phyloP scores from a whole-genome alignment of 2,797 vertebrate species.

The Gymnoscopelus microlampas region DNA sequence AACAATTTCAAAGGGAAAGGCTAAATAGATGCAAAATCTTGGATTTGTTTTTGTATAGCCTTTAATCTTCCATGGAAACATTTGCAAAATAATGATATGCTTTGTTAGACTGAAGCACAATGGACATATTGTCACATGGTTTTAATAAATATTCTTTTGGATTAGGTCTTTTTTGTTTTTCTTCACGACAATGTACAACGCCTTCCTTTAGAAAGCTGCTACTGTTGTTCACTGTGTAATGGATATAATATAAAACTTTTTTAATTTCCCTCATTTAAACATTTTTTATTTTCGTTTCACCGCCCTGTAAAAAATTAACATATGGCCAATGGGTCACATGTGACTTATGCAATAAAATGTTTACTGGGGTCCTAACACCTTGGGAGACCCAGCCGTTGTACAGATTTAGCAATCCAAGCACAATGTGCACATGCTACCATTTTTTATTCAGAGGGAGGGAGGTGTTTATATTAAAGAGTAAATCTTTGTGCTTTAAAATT shows the following conservation, averaged over 20 bases:
- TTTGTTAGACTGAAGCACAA: constrained; percentile 87
- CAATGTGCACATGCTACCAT: constrained; percentile 95
- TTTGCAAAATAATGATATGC: constrained; percentile 44
- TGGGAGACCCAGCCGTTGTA: constrained; percentile 86
- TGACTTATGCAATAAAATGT: constrained; percentile 99
- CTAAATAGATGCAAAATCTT: constrained; percentile 49
- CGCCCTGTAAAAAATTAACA: constrained; percentile 67
- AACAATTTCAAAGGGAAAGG: constrained; percentile 63
- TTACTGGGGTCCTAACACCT: constrained; percentile 84
- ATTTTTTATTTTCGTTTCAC: constrained; percentile 45
- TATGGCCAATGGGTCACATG: constrained; percentile 83
- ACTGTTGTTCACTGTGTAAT: constrained; percentile 76
- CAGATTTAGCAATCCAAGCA: constrained; percentile 95
- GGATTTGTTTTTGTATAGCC: constrained; percentile 24
- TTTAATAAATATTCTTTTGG: constrained; percentile 53
- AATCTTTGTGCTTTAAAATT: constrained; percentile 91
- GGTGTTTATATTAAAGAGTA: constrained; percentile 91
- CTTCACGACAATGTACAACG: constrained; percentile 72
- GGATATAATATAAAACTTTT: constrained; percentile 26
- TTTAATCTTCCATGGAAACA: constrained; percentile 23
- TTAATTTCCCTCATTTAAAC: constrained; percentile 35
- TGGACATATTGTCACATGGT: constrained; percentile 40
- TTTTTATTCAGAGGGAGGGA: constrained; percentile 86
- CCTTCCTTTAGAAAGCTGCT: constrained; percentile 84
- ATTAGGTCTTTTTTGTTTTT: constrained; percentile 29